Conservation (phyloP, 2,113 vertebrate genomes). For the Coptodon rendalli region DNA sequence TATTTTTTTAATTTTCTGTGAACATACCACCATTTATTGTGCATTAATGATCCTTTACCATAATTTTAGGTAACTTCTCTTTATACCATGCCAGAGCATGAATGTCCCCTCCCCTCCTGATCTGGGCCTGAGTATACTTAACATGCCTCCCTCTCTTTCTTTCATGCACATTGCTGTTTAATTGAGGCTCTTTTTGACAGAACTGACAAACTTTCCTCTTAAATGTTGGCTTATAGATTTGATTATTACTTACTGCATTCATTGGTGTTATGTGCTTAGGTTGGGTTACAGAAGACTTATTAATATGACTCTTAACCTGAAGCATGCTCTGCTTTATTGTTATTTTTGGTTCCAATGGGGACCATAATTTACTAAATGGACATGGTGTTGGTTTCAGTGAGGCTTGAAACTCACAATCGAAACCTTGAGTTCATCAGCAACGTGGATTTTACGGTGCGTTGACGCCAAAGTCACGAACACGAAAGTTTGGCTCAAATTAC, state of each 20-base stretch:
- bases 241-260: not conserved
- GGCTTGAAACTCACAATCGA: not conserved
- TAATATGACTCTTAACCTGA: not conserved
- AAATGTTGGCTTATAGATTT: not conserved
- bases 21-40: not conserved
- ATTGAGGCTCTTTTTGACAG: not conserved
- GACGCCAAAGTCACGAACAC: not conserved
- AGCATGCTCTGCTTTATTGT: not conserved
- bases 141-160: not conserved
- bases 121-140: not conserved
- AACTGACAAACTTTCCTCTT: not conserved
- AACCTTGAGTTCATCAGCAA: not conserved
- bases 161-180: not conserved
- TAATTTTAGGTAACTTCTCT: not conserved
- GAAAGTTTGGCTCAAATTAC: not conserved
- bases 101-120: not conserved
- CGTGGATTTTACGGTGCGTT: not conserved
- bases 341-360: not conserved
- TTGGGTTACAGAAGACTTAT: not conserved
- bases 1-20: not conserved
- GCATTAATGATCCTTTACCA: not conserved
- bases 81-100: fast-evolving
- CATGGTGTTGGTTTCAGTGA: not conserved
- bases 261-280: not conserved
- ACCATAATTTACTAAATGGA: not conserved